A percentile compares a stretch with the other conserved stretches of the same genome.
Evolutionary conservation across 2,888 invertebrate genomes (phyloP).

Genomic region (Anthophora plumipes): DNA sequence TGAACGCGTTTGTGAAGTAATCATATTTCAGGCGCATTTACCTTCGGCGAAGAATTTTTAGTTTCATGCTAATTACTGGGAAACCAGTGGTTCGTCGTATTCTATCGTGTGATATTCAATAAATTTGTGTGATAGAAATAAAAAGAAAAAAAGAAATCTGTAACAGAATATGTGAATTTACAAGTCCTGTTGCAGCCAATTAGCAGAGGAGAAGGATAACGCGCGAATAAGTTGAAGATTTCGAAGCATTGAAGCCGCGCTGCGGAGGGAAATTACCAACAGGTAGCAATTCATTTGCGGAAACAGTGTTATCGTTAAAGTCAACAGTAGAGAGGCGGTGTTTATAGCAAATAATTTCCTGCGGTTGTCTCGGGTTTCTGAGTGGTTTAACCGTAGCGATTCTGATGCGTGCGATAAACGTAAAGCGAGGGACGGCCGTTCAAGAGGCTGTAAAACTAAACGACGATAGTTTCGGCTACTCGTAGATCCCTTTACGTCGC

Average conservation of each 20-base stretch:
- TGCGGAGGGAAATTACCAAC: neutral
- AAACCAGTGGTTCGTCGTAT: no score
- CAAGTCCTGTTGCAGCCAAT: neutral
- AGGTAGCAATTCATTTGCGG: conserved; percentile 29
- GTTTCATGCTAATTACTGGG: no score
- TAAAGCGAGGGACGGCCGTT: conserved; percentile 10
- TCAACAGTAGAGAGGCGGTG: conserved; percentile 2
- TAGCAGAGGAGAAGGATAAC: neutral
- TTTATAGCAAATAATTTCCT: conserved; percentile 38
- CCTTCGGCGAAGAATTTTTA: no score
- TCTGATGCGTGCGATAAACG: conserved; percentile 24
- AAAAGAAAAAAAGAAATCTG: no score
- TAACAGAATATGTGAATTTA: neutral
- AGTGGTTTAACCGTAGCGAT: neutral
- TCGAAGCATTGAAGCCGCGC: neutral
- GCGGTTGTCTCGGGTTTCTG: conserved; percentile 1
- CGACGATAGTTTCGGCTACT: conserved; percentile 25
- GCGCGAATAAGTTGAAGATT: neutral
- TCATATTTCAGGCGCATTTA: no score
- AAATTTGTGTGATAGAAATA: no score
- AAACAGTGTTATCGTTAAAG: conserved; percentile 3
- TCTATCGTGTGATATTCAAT: no score
- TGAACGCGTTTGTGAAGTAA: neutral
- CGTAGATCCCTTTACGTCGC: neutral
- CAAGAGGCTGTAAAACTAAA: conserved; percentile 42